phyloP scores from a whole-genome alignment of 2,113 vertebrate species.

The Pachypanchax playfairii region DNA sequence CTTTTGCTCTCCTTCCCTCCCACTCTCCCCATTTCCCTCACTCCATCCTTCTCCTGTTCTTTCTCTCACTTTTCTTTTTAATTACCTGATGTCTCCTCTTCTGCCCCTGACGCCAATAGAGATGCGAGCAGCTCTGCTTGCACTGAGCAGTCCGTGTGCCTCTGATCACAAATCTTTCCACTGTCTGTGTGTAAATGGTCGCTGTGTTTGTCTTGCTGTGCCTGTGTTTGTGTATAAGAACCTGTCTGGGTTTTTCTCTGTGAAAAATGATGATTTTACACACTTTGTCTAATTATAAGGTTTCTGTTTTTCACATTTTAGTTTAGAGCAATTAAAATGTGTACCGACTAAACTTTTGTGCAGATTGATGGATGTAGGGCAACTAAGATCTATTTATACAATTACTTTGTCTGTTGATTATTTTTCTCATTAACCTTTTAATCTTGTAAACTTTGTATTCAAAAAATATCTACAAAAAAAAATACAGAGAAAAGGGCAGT shows the following conservation, averaged over 20 bases:
- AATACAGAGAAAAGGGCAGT: not conserved
- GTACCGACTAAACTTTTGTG: not conserved
- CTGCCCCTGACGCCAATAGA: slow-evolving; percentile 69
- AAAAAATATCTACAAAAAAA: slow-evolving; percentile 8
- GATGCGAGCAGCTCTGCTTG: slow-evolving; percentile 64
- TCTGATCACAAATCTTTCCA: slow-evolving; percentile 64
- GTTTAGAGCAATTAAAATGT: not conserved
- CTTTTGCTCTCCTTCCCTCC: slow-evolving; percentile 46
- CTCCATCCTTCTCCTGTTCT: slow-evolving; percentile 25
- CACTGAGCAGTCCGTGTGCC: slow-evolving; percentile 55
- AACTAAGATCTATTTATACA: not conserved
- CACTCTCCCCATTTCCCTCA: slow-evolving; percentile 8
- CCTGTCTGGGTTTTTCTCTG: slow-evolving; percentile 23
- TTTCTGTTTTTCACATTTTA: not conserved
- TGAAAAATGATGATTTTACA: slow-evolving; percentile 16
- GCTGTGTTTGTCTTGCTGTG: slow-evolving; percentile 30
- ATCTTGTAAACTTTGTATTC: slow-evolving; percentile 1
- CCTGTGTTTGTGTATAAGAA: slow-evolving; percentile 24
- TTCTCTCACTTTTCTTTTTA: slow-evolving; percentile 74
- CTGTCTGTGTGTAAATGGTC: slow-evolving; percentile 39
- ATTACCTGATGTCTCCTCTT: slow-evolving; percentile 77
- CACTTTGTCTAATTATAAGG: slow-evolving; percentile 6
- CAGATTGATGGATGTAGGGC: not conserved
- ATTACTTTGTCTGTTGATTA: not conserved
- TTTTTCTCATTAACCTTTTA: slow-evolving; percentile 6